Base-by-base conservation (phyloP, 2,113 vertebrate genomes). In the Platichthys stellatus region DNA sequence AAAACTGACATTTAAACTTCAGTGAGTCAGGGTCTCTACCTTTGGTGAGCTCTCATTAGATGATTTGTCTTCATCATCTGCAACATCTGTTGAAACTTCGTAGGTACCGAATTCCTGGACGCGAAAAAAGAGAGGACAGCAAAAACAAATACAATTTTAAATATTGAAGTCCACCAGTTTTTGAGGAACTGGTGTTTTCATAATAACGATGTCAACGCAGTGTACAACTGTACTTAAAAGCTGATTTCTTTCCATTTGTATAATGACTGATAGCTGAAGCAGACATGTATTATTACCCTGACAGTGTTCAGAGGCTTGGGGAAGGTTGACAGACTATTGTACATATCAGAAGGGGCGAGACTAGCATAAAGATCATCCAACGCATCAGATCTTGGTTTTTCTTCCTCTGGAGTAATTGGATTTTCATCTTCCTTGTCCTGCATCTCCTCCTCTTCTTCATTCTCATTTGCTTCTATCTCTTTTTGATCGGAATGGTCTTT, bases 321-420 rank as follows among this genome's bases (percentile, higher is more conserved):
- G 2, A 78, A 53, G 18, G 63, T 63, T 1, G 80, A 49, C 17
- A 83, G 56, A 80, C 49, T 90, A 69, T 69, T 93, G 79, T 89
- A 92, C 18, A 92, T 63, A 20, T 93, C 93, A 12, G 87, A 73
- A 1, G 88, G 77, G 56, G 72, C 75, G 2, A 88, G 53, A 74
- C 86, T 91, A 17, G 54, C 91, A 47, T 87, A 93, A 14, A 93
- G 90, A 43, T 93, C 90, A 80, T 92, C 92, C 56, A 92, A 76
- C 12, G 81, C 23, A 62, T 92, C 89, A 1, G 66, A 74, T 76
- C 90, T 91, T 1, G 31, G 35, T 54, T 88, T 85, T 54, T 86
- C 85, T 56, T 90, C 92, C 51, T 92, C 92, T 23, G 49, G 4
- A 47, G 69, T 62, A 76, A 83, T 83, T 65, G 78, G 65, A 63